Percentiles rank a stretch among this genome's conserved stretches.
Conservation (phyloP, 2,888 invertebrate species). For the Platypus cylindrus region DNA sequence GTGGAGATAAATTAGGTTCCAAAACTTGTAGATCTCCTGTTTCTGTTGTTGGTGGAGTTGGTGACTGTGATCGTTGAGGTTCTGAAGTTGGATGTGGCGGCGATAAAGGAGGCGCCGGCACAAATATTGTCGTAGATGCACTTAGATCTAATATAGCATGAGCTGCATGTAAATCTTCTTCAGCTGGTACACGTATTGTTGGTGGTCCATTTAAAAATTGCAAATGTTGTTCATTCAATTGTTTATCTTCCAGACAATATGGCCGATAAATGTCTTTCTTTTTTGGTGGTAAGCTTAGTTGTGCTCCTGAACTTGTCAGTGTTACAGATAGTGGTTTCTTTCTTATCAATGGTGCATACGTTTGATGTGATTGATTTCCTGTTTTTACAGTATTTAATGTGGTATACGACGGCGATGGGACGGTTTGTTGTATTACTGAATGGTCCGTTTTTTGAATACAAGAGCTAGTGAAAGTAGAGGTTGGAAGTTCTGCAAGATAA, state of each 20-base stretch:
- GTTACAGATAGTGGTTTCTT: slow-evolving; percentile 70
- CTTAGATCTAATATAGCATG: slow-evolving; percentile 83
- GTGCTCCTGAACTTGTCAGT: slow-evolving; percentile 74
- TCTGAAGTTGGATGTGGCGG: slow-evolving; percentile 17
- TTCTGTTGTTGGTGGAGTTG: background rate
- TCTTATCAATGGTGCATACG: slow-evolving; percentile 34
- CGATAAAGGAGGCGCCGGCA: slow-evolving; percentile 39
- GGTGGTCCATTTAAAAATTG: slow-evolving; percentile 29
- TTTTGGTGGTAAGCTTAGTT: slow-evolving; percentile 73
- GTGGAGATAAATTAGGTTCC: too few relatives aligned
- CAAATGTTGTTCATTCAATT: slow-evolving; percentile 5
- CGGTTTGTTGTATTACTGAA: slow-evolving; percentile 3
- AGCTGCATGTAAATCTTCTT: slow-evolving; percentile 76
- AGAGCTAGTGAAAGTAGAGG: slow-evolving; percentile 65
- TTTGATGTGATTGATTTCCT: slow-evolving; percentile 30
- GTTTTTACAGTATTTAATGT: slow-evolving; percentile 42
- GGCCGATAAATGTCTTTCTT: slow-evolving; percentile 86
- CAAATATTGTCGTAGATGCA: slow-evolving; percentile 66
- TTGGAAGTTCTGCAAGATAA: slow-evolving; percentile 65
- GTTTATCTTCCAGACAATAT: slow-evolving; percentile 63
- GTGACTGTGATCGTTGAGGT: slow-evolving; percentile 7
- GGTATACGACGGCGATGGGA: slow-evolving; percentile 37
- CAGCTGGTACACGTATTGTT: slow-evolving; percentile 50
- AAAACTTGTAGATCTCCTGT: background rate
- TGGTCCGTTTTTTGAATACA: slow-evolving; percentile 48